Evolutionary conservation across 2,888 invertebrate species (phyloP).

Genomic region (Gandaritis pyraliata): DNA sequence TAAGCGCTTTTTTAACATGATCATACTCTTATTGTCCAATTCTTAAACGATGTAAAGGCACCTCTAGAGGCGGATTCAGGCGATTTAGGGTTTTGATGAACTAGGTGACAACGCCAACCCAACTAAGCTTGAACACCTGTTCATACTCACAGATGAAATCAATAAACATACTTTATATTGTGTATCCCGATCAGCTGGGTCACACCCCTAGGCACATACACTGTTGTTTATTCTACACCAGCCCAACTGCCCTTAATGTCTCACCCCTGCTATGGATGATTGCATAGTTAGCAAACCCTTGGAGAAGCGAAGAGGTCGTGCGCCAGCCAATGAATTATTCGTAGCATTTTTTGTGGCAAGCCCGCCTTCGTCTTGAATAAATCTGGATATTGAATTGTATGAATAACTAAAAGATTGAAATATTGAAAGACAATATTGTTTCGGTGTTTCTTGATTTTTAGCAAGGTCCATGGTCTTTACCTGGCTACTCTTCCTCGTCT

Average conservation of each 20-base stretch:
- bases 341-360: slow-evolving; percentile 10
- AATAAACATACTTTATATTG: slow-evolving; percentile 51
- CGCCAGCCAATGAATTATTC: slow-evolving; percentile 26
- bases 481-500: too few relatives aligned
- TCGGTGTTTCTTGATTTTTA: background rate
- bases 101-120: slow-evolving; percentile 32
- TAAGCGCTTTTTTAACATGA: too few relatives aligned
- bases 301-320: slow-evolving; percentile 19
- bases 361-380: slow-evolving; percentile 22
- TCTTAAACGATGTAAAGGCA: too few relatives aligned
- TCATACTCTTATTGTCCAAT: too few relatives aligned
- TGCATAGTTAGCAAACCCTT: slow-evolving; percentile 5
- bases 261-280: slow-evolving; percentile 21
- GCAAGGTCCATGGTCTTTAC: too few relatives aligned
- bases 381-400: slow-evolving; percentile 25
- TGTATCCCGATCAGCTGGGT: slow-evolving; percentile 70
- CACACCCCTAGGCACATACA: slow-evolving; percentile 58
- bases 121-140: slow-evolving; percentile 59
- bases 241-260: slow-evolving; percentile 28
- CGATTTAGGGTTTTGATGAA: too few relatives aligned
- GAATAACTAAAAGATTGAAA: too few relatives aligned
- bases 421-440: slow-evolving; percentile 7
- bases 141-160: slow-evolving; percentile 63
- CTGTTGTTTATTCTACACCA: slow-evolving; percentile 18
- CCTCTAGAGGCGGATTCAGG: too few relatives aligned